Base-by-base conservation (phyloP, 2,113 vertebrate genomes). In the Sinocyclocheilus grahami region DNA sequence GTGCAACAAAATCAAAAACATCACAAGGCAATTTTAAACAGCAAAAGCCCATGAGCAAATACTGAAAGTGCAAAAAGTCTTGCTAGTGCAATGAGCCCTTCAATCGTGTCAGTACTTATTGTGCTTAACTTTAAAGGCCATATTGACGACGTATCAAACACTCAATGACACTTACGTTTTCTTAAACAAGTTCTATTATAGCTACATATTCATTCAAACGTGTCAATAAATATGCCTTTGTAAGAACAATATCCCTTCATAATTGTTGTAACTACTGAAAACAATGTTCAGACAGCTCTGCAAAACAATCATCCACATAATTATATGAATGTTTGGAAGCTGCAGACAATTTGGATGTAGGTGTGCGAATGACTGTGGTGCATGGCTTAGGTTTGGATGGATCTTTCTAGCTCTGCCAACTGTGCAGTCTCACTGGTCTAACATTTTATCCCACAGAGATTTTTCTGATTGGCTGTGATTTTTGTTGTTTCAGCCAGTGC, bases 121-220 rank as follows among this genome's bases (percentile, higher is more conserved):
- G 85, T 87, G 72, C 86, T 89, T 82, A 74, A 89, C 83, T 65
- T 27, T 85, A 78, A 87, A 87, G 83, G 74, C 42, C 72, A 87
- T 85, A 58, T 53, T 72, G 11, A 55, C 22, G 72, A 89, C 27
- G 24, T 76, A 46, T 75, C 74, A 27, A 53, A 71, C 42, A 86
- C 53, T 86, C 69, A 46, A 67, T 48, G 65, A 46, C 82, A 75
- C 81, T 48, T 10, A 82, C 24, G 5, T 39, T 42, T 67, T 24
- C 33, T 86, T 27, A n/a, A 60, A 63, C 16, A 81, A 22, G 55
- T 77, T 74, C 55, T 48, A 51, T 16, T 42, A 71, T 14, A 60
- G 30, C 37, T 81, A 62, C 78, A 65, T 37, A 48, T 27, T 46
- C 12, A 13, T 46, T 81, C 48, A 78, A 55, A 55, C 14, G 16